Conservation (phyloP, 2,888 invertebrate species). For the Pediacus dermestoides region DNA sequence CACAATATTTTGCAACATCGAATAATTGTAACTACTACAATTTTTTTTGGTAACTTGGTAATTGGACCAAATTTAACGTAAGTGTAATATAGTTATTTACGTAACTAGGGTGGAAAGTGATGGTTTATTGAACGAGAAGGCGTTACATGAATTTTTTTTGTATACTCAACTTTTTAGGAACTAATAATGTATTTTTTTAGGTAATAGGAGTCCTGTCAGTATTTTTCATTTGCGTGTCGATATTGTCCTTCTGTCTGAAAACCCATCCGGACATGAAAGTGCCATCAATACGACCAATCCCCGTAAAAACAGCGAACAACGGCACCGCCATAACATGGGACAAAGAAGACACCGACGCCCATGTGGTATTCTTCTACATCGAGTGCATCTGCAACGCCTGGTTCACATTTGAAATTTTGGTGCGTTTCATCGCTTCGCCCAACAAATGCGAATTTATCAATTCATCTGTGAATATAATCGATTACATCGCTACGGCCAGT, state of each 20-base stretch:
- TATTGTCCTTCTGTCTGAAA: slow-evolving; percentile 98
- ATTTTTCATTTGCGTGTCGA: slow-evolving; percentile 99
- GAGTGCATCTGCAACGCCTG: slow-evolving; percentile 98
- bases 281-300: slow-evolving; percentile 78
- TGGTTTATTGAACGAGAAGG: too few species aligned
- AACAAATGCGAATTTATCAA: slow-evolving; percentile 93
- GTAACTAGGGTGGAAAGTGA: too few species aligned
- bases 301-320: slow-evolving; percentile 72
- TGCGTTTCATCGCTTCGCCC: slow-evolving; percentile 81
- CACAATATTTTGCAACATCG: too few species aligned
- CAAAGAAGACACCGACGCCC: slow-evolving; percentile 90
- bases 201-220: slow-evolving; percentile 97
- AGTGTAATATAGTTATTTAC: too few species aligned
- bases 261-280: slow-evolving; percentile 98
- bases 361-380: slow-evolving; percentile 96
- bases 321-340: slow-evolving; percentile 81
- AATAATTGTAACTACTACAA: too few species aligned
- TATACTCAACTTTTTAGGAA: too few species aligned
- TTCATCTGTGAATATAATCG: slow-evolving; percentile 95
- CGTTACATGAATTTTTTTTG: too few species aligned
- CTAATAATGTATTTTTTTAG: too few species aligned
- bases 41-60: too few species aligned
- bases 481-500: slow-evolving; percentile 97
- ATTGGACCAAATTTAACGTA: too few species aligned
- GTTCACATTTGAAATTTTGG: slow-evolving; percentile 96